Evolutionary conservation across 1,140 invertebrate genomes (phyloP).

Genomic region (Calosoma granatense): DNA sequence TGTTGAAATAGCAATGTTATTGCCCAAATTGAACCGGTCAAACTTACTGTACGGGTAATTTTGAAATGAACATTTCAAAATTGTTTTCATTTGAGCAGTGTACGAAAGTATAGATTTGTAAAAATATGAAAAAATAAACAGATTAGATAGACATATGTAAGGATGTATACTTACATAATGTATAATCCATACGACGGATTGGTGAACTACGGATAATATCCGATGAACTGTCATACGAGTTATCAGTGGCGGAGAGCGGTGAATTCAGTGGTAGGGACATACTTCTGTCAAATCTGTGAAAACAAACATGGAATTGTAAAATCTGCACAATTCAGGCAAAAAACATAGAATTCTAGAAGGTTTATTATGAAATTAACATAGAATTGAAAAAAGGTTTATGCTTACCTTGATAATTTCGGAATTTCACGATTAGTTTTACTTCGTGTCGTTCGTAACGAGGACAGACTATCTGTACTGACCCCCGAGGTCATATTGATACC

Average conservation of each 20-base stretch:
- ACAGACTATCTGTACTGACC: conserved; percentile 33
- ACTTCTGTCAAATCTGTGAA: conserved; percentile 50
- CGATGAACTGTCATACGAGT: conserved; percentile 38
- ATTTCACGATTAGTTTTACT: conserved; percentile 30
- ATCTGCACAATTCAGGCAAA: conserved; percentile 12
- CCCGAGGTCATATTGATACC: conserved; percentile 67
- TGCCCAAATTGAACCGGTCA: no score
- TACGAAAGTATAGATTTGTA: no score
- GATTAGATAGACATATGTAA: no score
- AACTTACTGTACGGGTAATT: no score
- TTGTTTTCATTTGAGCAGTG: no score
- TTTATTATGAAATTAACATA: background rate
- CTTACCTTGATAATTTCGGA: conserved; percentile 43
- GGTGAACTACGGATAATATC: conserved; percentile 30
- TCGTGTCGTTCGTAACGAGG: conserved; percentile 21
- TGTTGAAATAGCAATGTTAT: no score
- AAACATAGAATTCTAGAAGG: no score
- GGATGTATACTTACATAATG: conserved; percentile 66
- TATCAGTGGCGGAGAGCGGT: conserved; percentile 33
- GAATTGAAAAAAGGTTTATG: background rate
- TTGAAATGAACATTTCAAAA: no score
- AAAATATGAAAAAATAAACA: no score
- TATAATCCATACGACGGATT: conserved; percentile 53
- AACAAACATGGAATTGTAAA: conserved; percentile 15
- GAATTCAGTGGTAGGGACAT: conserved; percentile 51